Conservation (phyloP, 2,113 vertebrate species). For the Alosa alosa region DNA sequence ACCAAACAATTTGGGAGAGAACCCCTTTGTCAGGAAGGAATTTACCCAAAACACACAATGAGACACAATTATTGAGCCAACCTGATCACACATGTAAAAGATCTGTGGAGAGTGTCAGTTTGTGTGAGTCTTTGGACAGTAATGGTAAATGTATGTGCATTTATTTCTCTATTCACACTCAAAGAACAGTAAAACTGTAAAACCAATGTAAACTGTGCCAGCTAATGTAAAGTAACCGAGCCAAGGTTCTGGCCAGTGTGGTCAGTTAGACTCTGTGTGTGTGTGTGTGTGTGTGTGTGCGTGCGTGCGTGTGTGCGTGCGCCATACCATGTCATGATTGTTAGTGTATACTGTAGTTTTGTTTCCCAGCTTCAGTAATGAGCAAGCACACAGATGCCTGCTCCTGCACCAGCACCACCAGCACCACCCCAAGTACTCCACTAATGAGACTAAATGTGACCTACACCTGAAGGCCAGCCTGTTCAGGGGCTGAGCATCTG, state of each 20-base stretch:
- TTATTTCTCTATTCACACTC: neutral
- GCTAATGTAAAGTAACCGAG: neutral
- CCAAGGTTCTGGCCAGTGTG: neutral
- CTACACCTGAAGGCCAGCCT: neutral
- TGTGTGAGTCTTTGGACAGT: neutral
- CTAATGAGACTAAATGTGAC: neutral
- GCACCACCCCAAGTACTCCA: neutral
- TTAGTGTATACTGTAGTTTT: neutral
- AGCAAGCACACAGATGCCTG: neutral
- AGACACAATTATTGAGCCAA: too few species aligned
- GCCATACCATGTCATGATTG: neutral
- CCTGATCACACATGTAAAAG: neutral
- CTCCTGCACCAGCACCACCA: neutral
- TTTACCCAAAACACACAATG: too few species aligned
- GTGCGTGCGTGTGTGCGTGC: neutral
- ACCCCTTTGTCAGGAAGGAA: too few species aligned
- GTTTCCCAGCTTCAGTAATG: neutral
- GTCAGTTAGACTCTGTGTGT: neutral
- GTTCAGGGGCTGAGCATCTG: neutral
- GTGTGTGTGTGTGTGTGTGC: neutral
- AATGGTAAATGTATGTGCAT: neutral
- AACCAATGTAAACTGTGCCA: neutral
- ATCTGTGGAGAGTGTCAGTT: neutral
- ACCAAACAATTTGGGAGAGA: too few species aligned
- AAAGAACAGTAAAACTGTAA: neutral